Conservation (phyloP, 2,888 invertebrate genomes). For the Mesochorus sp. region DNA sequence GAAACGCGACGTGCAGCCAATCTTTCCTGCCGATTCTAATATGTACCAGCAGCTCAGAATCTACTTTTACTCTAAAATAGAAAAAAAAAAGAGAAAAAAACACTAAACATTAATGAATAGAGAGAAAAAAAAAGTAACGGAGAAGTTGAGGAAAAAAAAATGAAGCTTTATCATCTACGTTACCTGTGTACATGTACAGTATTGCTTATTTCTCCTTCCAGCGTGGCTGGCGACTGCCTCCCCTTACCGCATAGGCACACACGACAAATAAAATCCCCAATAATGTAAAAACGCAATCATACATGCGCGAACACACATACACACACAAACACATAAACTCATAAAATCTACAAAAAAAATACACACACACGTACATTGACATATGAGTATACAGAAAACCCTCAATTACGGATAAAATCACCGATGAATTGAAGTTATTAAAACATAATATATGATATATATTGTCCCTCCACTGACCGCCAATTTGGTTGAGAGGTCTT, state of each 20-base stretch:
- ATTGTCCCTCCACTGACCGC: constrained; percentile 64
- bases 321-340: too few relatives aligned
- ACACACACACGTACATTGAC: too few relatives aligned
- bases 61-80: constrained; percentile 58
- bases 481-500: constrained; percentile 64
- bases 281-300: constrained; percentile 18
- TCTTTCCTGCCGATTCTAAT: constrained; percentile 68
- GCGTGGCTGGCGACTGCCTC: constrained; percentile 67
- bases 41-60: constrained; percentile 65
- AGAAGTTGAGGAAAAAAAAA: constrained; percentile 46
- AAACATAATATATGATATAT: constrained; percentile 37
- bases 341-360: constrained; percentile 16
- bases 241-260: constrained; percentile 52
- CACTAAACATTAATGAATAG: constrained; percentile 55
- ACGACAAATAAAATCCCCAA: constrained; percentile 8
- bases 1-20: constrained; percentile 63
- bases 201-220: constrained; percentile 68
- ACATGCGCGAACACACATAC: constrained; percentile 18
- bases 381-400: constrained; percentile 32
- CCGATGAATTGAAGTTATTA: constrained; percentile 43
- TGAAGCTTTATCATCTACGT: constrained; percentile 65
- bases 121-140: constrained; percentile 29
- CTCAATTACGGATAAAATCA: constrained; percentile 46
- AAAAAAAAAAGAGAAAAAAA: constrained; percentile 24
- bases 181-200: constrained; percentile 62